These are phyloP conservation scores for Drosophila gunungcola DNA, from an alignment of 1,140 invertebrate genomes.

Conservation along the genomic window DNA sequence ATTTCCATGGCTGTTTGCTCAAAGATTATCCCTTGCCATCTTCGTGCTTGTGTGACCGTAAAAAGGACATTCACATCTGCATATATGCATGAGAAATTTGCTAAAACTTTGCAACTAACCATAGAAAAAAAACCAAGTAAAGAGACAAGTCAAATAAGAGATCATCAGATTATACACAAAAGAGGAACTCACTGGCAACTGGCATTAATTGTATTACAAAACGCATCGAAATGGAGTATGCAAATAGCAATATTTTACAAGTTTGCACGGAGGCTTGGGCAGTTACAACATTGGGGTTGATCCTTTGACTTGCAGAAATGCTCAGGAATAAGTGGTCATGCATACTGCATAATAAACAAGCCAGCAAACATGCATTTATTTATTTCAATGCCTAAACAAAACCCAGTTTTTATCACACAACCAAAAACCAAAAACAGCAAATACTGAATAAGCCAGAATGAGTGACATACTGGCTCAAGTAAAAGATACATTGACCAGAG, in stretches of 20 bases:
- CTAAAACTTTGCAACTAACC: constrained; percentile 16
- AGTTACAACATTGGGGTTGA: constrained; percentile 31
- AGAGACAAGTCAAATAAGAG: constrained; percentile 36
- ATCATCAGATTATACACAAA: constrained; percentile 23
- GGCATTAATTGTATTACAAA: constrained; percentile 60
- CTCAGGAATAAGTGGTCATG: constrained; percentile 54
- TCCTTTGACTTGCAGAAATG: constrained; percentile 30
- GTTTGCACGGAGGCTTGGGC: constrained; percentile 20
- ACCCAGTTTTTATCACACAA: constrained; percentile 23
- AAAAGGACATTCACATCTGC: constrained; percentile 52
- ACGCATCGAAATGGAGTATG: constrained; percentile 18
- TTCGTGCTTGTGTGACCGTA: constrained; percentile 34
- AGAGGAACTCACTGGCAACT: constrained; percentile 23
- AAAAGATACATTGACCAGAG: constrained; percentile 33
- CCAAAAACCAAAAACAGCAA: constrained; percentile 45
- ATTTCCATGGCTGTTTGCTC: constrained; percentile 16
- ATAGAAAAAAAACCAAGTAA: constrained; percentile 21
- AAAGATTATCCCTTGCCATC: constrained; percentile 22
- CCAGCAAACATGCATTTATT: constrained; percentile 34
- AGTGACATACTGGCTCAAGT: constrained; percentile 50
- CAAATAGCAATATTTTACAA: constrained; percentile 57
- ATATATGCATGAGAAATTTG: constrained; percentile 66
- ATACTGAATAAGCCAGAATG: constrained; percentile 40
- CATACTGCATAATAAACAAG: constrained; percentile 74
- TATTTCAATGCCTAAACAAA: constrained; percentile 43